phyloP scores from a whole-genome alignment of 2,113 vertebrate genomes.

The Rhabdornis inornatus region DNA sequence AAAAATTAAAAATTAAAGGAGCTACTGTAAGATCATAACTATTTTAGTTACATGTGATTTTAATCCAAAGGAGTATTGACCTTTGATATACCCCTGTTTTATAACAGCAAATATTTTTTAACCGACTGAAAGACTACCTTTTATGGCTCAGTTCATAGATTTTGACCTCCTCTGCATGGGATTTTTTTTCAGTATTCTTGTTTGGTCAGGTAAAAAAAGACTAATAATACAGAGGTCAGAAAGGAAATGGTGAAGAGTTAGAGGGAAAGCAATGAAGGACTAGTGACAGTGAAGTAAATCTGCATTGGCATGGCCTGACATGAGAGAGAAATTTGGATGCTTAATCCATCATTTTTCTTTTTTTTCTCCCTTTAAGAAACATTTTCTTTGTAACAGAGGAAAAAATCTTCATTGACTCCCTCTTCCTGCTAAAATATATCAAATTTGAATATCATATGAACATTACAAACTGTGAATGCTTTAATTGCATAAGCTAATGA shows the following conservation, averaged over 20 bases:
- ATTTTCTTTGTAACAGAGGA: not conserved
- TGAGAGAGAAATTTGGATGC: not conserved
- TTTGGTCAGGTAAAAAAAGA: constrained; percentile 12
- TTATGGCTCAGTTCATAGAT: constrained; percentile 1
- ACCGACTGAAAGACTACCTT: not conserved
- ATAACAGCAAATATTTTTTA: constrained; percentile 34
- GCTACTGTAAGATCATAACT: constrained; percentile 20
- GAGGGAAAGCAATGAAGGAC: not conserved
- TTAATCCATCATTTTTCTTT: not conserved
- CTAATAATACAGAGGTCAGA: not conserved
- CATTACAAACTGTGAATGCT: not conserved
- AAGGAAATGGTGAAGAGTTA: not conserved
- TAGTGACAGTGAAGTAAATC: not conserved
- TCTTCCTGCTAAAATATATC: not conserved
- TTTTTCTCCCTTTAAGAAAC: not conserved
- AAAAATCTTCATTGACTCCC: not conserved
- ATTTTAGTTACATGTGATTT: constrained; percentile 37
- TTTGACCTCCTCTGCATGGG: not conserved
- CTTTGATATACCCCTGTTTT: constrained; percentile 2
- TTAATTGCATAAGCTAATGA: not conserved
- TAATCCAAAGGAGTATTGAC: constrained; percentile 15
- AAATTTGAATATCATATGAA: not conserved
- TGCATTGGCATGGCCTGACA: not conserved
- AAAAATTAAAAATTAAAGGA: constrained; percentile 42
- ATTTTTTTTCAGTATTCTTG: not conserved